Evolutionary conservation across 1,140 invertebrate genomes (phyloP), one percentile per base, ranked within the genome.

Genomic region (Ceratosolen solmsi): DNA sequence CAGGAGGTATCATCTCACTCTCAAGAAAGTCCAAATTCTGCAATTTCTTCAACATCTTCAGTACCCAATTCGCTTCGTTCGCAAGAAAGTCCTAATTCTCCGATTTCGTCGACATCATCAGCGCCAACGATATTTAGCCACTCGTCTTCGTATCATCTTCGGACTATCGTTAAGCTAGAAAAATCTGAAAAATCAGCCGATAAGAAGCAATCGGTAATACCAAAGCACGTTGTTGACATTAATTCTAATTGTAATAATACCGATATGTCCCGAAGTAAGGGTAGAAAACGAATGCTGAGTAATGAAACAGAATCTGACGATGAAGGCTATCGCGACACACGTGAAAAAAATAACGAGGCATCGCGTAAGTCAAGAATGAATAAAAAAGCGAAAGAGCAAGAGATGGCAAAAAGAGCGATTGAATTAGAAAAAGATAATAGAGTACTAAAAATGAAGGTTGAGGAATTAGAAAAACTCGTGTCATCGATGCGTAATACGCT

Each of bases 291-390:
- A 25, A 80, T 72, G 22, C 60, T 84, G 8, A 87, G 89, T 0
- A 85, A 82, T n/a, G 68, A 68, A 85, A 87, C 71, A 79, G 83
- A 68, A 80, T 84, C 13, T 86, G 90, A 8, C 83, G 86, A 90
- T 65, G 83, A 83, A 5, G 58, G 91, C 82, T 95, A 95, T 85
- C 91, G 94, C 30, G 94, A 95, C 85, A 91, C 94, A 22, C 90
- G 95, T 22, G 94, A 95, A 82, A 95, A 95, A 85, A 96, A 96
- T 87, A 96, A 96, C 87, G 95, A 95, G 88, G 95, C 95, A 11
- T 96, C 95, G 20, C 92, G 95, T 85, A 93, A 93, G 84, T 95
- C 95, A 0, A 90, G 95, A 79, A 93, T 94, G 90, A 95, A 95
- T 80, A 93, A 95, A 77, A 95, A 95, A 88, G 91, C 92, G 9